Evolutionary conservation across 2,113 vertebrate species (phyloP), one percentile per base, ranked within the genome.

Genomic region (Cyrtonyx montezumae): DNA sequence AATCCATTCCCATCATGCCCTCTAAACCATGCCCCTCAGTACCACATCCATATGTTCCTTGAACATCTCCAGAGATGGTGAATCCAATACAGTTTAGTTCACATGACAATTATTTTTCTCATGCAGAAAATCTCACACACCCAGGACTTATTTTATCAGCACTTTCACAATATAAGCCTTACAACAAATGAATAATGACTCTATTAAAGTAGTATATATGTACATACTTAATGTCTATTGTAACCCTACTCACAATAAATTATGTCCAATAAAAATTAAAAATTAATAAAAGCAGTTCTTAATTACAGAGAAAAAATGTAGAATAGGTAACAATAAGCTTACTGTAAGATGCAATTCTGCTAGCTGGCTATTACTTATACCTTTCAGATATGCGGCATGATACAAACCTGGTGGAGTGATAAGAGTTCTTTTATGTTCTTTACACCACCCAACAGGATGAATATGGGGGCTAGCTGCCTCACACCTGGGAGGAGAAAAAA

Each of bases 361-460:
- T 56, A 76, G 32, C 36, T 87, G 68, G 56, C 45, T 65, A 56
- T 3, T 77, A 48, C 28, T 70, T 63, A 37, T 71, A 76, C 40
- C 70, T 76, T 88, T 82, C 43, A 93, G 40, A 74, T 56, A 16
- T 11, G 3, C 13, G 63, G 2, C 51, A 65, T 79, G 11, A 90
- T 73, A 97, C 97, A 87, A 81, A 98, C 98, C 98, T 98, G 98
- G 98, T 30, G 98, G 98, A 3, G 98, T 98, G 77, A 98, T 98
- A 15, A 99, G 98, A 32, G 96, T 98, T 91, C 96, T 98, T 94
- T 97, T 97, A 61, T 99, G 98, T 90, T 98, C 98, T 94, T 98
- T 98, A 96, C 98, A 98, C 98, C 98, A 99, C 56, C 98, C 98
- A 71, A 99, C 97, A 4, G 98, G 98, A 95, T 99, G 98, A 87